These are phyloP conservation scores for Smutsia gigantea DNA, from an alignment of 2,797 vertebrate genomes.

Conservation along the genomic window DNA sequence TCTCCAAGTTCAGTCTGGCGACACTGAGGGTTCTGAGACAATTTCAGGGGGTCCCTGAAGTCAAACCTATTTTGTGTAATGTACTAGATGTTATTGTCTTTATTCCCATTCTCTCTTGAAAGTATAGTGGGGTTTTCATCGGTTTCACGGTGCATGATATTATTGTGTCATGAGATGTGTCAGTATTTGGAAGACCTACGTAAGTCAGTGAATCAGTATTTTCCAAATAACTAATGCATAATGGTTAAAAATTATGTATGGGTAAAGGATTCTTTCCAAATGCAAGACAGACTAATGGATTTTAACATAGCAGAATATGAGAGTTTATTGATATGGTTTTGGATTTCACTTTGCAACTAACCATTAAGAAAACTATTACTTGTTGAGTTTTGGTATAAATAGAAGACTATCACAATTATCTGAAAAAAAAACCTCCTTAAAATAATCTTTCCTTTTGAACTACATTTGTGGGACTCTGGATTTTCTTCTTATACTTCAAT, in stretches of 20 bases:
- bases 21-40: background rate
- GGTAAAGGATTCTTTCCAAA: background rate
- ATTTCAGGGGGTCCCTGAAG: background rate
- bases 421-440: slow-evolving; percentile 7
- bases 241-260: background rate
- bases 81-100: background rate
- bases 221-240: background rate
- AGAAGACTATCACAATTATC: background rate
- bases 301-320: slow-evolving; percentile 5
- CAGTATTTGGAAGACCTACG: background rate
- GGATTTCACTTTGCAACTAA: slow-evolving; percentile 8
- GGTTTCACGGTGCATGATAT: background rate
- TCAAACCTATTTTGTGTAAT: background rate
- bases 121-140: background rate
- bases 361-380: background rate
- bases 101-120: background rate
- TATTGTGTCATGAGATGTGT: background rate
- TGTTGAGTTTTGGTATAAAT: slow-evolving; percentile 42
- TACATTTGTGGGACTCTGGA: background rate
- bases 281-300: background rate
- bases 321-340: slow-evolving; percentile 32
- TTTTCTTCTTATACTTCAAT: slow-evolving; percentile 5
- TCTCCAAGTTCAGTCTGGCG: background rate
- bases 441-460: background rate
- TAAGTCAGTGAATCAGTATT: background rate